A percentile compares a stretch with the other conserved stretches of the same genome.
phyloP scores from a whole-genome alignment of 2,113 vertebrate species.

The Corythoichthys haematopterus region DNA sequence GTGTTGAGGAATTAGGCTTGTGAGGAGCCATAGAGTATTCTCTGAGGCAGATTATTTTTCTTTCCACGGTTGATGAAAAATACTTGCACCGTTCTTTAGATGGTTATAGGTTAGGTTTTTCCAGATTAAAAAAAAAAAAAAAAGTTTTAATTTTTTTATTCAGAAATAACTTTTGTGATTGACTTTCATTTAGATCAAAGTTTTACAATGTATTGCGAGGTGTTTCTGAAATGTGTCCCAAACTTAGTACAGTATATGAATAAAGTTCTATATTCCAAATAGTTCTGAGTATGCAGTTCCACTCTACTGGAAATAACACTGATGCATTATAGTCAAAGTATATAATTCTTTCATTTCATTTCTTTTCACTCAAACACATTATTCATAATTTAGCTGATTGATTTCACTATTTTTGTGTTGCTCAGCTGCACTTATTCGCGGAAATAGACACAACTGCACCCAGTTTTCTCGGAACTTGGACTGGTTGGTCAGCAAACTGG shows the following conservation, averaged over 20 bases:
- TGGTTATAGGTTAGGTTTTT: too few species aligned
- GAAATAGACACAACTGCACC: slow-evolving; percentile 93
- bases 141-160: too few species aligned
- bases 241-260: neutral
- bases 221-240: neutral
- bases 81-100: too few species aligned
- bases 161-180: too few species aligned
- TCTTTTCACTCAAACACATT: neutral
- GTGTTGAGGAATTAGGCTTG: slow-evolving; percentile 38
- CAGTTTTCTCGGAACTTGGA: slow-evolving; percentile 93
- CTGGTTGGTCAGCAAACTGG: slow-evolving; percentile 95
- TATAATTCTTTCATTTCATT: neutral
- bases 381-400: neutral
- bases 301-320: neutral
- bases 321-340: neutral
- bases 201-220: neutral
- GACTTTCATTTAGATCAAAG: too few species aligned
- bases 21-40: slow-evolving; percentile 23
- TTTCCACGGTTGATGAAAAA: neutral
- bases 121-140: too few species aligned
- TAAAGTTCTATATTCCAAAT: neutral
- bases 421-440: slow-evolving; percentile 88
- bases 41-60: neutral
- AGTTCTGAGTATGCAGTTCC: neutral
- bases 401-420: slow-evolving; percentile 5